Evolutionary conservation across 2,888 invertebrate species (phyloP).

Genomic region (Scaptomyza cyrtandrae): DNA sequence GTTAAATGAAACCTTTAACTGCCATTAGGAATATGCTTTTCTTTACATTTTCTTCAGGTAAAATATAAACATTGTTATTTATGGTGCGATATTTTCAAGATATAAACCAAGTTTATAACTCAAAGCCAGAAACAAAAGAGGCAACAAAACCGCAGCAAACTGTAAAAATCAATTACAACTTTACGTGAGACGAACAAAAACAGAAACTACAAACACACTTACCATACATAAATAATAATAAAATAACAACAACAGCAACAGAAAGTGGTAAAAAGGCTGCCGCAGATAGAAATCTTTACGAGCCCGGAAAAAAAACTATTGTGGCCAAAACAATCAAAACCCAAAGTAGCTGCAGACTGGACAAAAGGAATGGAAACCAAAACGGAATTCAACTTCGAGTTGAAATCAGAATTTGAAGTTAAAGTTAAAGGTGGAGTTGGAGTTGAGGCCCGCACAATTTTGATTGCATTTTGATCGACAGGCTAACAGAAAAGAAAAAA

Average conservation of each 20-base stretch:
- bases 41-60: too few species aligned
- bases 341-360: conserved; percentile 40
- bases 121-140: conserved; percentile 19
- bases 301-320: conserved; percentile 53
- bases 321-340: conserved; percentile 64
- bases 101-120: conserved; percentile 46
- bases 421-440: neutral
- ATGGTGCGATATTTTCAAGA: conserved; percentile 45
- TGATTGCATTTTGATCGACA: conserved; percentile 80
- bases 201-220: conserved; percentile 48
- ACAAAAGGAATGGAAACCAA: conserved; percentile 38
- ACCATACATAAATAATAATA: conserved; percentile 76
- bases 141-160: conserved; percentile 35
- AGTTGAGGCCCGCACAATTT: conserved; percentile 67
- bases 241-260: conserved; percentile 44
- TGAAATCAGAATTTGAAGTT: conserved; percentile 13
- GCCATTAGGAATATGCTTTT: neutral
- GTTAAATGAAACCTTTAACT: conserved; percentile 10
- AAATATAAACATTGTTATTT: conserved; percentile 50
- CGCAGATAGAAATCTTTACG: conserved; percentile 68
- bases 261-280: conserved; percentile 13
- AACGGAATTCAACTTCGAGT: conserved; percentile 14
- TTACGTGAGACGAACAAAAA: conserved; percentile 15
- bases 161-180: conserved; percentile 69
- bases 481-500: conserved; percentile 44